A percentile compares a stretch with the other conserved stretches of the same genome.
These are phyloP conservation scores for Hydropsyche tenuis DNA, from an alignment of 1,140 invertebrate genomes.

Conservation along the genomic window DNA sequence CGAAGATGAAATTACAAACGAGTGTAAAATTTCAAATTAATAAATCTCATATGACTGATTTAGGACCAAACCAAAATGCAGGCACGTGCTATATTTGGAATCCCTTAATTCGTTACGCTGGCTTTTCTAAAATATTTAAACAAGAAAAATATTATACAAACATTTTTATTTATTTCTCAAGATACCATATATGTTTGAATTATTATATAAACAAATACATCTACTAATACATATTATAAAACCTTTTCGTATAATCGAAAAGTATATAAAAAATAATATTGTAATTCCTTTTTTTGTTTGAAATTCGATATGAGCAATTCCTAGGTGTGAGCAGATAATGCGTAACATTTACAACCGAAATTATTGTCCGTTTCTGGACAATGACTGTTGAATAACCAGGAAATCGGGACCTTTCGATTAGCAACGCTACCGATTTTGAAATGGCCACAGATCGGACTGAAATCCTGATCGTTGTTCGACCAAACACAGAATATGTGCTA, in stretches of 20 bases:
- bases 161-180: too few relatives aligned
- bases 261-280: too few relatives aligned
- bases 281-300: too few relatives aligned
- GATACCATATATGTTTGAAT: too few relatives aligned
- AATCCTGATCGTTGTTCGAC: not conserved
- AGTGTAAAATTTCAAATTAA: too few relatives aligned
- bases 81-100: not conserved
- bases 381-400: slow-evolving; percentile 36
- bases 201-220: too few relatives aligned
- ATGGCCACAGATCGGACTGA: not conserved
- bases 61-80: too few relatives aligned
- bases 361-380: not conserved
- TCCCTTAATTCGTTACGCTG: not conserved
- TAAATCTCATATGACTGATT: too few relatives aligned
- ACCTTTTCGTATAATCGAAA: not conserved
- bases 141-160: too few relatives aligned
- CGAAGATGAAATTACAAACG: too few relatives aligned
- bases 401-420: slow-evolving; percentile 34
- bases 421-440: slow-evolving; percentile 31
- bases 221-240: not conserved
- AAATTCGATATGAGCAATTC: not conserved
- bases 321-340: not conserved
- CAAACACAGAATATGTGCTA: slow-evolving; percentile 6
- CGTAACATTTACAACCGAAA: not conserved
- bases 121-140: not conserved